These are phyloP conservation scores for Laticauda colubrina DNA, from an alignment of 2,113 vertebrate species.

Conservation along the genomic window DNA sequence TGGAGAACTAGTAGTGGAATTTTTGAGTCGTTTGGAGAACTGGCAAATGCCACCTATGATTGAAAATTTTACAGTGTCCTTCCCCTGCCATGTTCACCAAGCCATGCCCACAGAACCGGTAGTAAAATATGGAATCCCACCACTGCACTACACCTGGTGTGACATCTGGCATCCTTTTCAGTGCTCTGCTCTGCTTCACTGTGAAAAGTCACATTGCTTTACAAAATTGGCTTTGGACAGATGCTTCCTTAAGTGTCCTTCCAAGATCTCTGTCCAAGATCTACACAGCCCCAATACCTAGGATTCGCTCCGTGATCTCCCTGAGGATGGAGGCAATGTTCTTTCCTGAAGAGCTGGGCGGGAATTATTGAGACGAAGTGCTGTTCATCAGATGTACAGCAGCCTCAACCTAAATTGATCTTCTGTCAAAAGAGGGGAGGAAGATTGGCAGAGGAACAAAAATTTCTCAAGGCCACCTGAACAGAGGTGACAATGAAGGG, in stretches of 20 bases:
- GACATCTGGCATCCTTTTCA: not conserved
- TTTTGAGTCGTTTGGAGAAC: too few relatives aligned
- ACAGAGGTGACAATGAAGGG: not conserved
- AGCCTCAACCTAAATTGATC: not conserved
- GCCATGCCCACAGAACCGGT: too few relatives aligned
- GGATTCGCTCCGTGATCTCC: not conserved
- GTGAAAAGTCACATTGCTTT: not conserved
- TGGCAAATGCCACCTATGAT: too few relatives aligned
- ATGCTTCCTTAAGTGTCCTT: not conserved
- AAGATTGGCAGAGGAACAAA: not conserved
- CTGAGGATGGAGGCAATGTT: not conserved
- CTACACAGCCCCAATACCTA: not conserved
- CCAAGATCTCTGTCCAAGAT: not conserved
- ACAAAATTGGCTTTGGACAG: not conserved
- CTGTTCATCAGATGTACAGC: not conserved
- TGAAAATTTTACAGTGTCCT: too few relatives aligned
- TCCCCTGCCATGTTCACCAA: too few relatives aligned
- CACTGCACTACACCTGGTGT: not conserved
- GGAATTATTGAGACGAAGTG: not conserved
- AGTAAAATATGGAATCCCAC: too few relatives aligned
- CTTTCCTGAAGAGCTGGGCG: not conserved
- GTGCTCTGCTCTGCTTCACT: not conserved
- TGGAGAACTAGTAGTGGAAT: too few relatives aligned
- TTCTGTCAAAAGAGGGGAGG: not conserved
- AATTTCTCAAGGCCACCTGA: not conserved